Base-by-base conservation (phyloP, 2,113 vertebrate genomes). In the Emydocephalus ijimae region DNA sequence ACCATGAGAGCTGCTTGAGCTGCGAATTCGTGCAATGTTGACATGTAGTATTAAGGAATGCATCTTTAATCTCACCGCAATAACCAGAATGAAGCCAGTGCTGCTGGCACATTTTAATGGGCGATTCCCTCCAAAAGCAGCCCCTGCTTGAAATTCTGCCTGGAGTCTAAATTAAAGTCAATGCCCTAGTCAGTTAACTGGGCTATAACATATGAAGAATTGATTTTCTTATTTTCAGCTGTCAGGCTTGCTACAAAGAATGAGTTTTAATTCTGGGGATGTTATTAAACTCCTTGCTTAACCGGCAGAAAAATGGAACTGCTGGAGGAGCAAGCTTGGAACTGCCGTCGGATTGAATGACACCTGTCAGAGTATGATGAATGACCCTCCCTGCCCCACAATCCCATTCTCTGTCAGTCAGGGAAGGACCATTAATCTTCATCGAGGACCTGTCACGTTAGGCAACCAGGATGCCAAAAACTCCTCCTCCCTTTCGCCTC, bases 321-420 rank as follows among this genome's bases (percentile, higher is more conserved):
- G 5, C 97, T 95, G 95, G 96, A 94, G 91, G 34, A 95, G 95
- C 94, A 87, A 94, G 69, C 92, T 95, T 88, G 95, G 94, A 87
- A 94, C 85, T 95, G 97, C 97, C 98, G 97, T 98, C 96, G 85
- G 95, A 96, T 98, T 99, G 99, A 99, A 99, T 99, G 99, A 98
- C 99, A 99, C 98, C 98, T 99, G 99, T 99, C 99, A 99, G 98
- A 96, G 97, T 97, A 98, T 99, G 99, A 99, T 99, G 98, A 99
- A 99, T 98, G 99, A 99, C 98, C 98, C 98, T 97, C 98, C 97
- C 98, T 98, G 98, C 98, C 98, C 98, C 98, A 98, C 98, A 98
- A 98, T 98, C 98, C 98, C 98, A 98, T 45, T 85, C 97, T 98
- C 98, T 99, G 99, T 99, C 99, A 99, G 98, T 99, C 99, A 99